phyloP scores from a whole-genome alignment of 1,140 invertebrate species.

The Heliconius congener region DNA sequence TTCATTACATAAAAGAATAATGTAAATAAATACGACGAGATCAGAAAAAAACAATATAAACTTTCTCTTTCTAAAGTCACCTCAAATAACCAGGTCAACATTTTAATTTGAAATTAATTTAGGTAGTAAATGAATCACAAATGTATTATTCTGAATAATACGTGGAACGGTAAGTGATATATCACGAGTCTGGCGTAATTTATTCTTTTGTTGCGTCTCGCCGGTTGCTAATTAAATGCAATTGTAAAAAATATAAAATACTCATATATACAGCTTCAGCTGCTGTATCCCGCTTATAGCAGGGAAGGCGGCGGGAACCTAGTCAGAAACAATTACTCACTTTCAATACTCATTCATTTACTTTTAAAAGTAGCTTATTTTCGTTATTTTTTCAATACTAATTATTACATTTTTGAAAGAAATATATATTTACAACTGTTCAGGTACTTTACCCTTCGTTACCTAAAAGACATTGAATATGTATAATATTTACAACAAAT shows the following conservation, averaged over 20 bases:
- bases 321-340: too few species aligned
- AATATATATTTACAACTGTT: too few species aligned
- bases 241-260: background rate
- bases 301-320: too few species aligned
- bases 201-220: constrained; percentile 34
- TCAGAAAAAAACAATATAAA: constrained; percentile 38
- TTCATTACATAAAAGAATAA: constrained; percentile 29
- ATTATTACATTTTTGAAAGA: too few species aligned
- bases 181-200: constrained; percentile 31
- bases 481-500: background rate
- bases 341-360: too few species aligned
- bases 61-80: constrained; percentile 50
- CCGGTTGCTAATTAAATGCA: constrained; percentile 27
- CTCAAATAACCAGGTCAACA: constrained; percentile 41
- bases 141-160: constrained; percentile 42
- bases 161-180: constrained; percentile 38
- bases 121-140: constrained; percentile 50
- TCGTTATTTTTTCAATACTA: too few species aligned
- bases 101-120: constrained; percentile 48
- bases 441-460: background rate
- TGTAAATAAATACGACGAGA: constrained; percentile 33
- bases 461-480: background rate
- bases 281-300: too few species aligned
- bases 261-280: background rate
- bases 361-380: too few species aligned